A percentile compares a stretch with the other conserved stretches of the same genome.
phyloP scores from a whole-genome alignment of 2,888 invertebrate species.

The Apeira syringaria region DNA sequence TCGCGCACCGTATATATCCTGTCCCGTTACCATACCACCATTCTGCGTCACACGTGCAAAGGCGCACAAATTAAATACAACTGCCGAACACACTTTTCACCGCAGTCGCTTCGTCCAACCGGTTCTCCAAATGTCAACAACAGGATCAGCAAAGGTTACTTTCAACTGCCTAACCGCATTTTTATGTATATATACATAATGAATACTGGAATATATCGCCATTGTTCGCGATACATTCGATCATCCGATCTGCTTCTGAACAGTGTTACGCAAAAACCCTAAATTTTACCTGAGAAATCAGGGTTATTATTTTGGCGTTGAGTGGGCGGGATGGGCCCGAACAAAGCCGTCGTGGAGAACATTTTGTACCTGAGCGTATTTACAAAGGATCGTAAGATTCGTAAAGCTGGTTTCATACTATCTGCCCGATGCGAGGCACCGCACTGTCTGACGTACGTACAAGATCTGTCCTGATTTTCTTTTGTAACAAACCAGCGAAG shows the following conservation, averaged over 20 bases:
- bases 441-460: slow-evolving; percentile 60
- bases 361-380: slow-evolving; percentile 75
- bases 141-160: slow-evolving; percentile 24
- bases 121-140: slow-evolving; percentile 40
- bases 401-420: slow-evolving; percentile 38
- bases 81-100: slow-evolving; percentile 34
- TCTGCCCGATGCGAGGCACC: slow-evolving; percentile 54
- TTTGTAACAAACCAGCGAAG: slow-evolving; percentile 50
- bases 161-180: slow-evolving; percentile 48
- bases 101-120: slow-evolving; percentile 22
- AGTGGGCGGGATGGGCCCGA: slow-evolving; percentile 65
- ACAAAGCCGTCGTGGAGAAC: slow-evolving; percentile 59
- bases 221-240: slow-evolving; percentile 63
- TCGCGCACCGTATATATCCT: slow-evolving; percentile 67
- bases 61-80: slow-evolving; percentile 41
- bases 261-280: slow-evolving; percentile 70
- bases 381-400: slow-evolving; percentile 57
- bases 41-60: slow-evolving; percentile 42
- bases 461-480: slow-evolving; percentile 45
- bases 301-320: slow-evolving; percentile 61
- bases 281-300: slow-evolving; percentile 66
- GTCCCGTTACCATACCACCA: slow-evolving; percentile 47
- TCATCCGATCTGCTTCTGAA: slow-evolving; percentile 60
- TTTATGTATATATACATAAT: slow-evolving; percentile 15
- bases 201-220: slow-evolving; percentile 47